Conservation (phyloP, 92 coral and sea anemone species). For the Epizoanthus scotinus region DNA sequence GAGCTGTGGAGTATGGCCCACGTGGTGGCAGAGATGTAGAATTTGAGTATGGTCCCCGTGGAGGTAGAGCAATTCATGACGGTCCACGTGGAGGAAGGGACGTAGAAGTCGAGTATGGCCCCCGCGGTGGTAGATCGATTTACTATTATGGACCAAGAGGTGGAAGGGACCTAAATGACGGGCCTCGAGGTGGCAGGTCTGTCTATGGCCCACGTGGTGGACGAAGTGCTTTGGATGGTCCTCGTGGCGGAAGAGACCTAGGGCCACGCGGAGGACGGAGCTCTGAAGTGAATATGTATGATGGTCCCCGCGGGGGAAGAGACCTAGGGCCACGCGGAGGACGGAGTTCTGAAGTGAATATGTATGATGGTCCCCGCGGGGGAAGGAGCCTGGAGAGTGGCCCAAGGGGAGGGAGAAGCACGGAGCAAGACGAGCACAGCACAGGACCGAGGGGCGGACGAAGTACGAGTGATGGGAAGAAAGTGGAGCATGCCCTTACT, state of each 20-base stretch:
- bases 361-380: constrained; percentile 54
- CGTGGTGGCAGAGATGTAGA: constrained; percentile 36
- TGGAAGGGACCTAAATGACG: constrained; percentile 41
- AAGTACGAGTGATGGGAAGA: neutral
- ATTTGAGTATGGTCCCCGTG: constrained; percentile 47
- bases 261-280: constrained; percentile 77
- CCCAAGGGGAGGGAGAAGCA: constrained; percentile 29
- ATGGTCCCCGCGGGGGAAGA: constrained; percentile 57
- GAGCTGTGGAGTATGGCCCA: constrained; percentile 26
- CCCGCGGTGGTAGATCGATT: constrained; percentile 65
- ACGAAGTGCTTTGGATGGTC: constrained; percentile 14
- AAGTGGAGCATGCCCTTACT: neutral
- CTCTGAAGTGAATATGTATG: constrained; percentile 15
- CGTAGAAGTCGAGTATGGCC: constrained; percentile 35
- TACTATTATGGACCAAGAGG: constrained; percentile 48
- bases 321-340: constrained; percentile 71
- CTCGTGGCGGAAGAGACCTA: constrained; percentile 45
- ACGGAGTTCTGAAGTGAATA: constrained; percentile 34
- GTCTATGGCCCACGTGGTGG: constrained; percentile 26
- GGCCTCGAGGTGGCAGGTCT: constrained; percentile 54
- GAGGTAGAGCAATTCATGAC: constrained; percentile 42
- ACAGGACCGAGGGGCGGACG: constrained; percentile 17
- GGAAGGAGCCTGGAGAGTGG: constrained; percentile 35
- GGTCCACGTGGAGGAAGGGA: constrained; percentile 77
- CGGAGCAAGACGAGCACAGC: neutral